Conservation (phyloP, 2,888 invertebrate genomes). For the Noctua pronuba region DNA sequence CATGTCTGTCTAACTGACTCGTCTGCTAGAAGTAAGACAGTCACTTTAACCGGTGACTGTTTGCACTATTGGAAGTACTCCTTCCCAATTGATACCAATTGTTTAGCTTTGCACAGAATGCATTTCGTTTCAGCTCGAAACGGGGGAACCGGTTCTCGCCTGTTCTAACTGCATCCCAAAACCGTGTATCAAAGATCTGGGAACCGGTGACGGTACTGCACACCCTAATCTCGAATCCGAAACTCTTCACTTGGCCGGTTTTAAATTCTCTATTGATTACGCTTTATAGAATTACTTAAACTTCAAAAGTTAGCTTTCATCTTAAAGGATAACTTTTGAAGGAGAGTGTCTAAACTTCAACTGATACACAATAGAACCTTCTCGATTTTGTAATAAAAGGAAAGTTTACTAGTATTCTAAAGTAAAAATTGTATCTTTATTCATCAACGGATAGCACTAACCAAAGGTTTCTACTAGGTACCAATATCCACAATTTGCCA, state of each 20-base stretch:
- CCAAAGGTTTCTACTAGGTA: background rate
- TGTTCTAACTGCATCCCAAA: background rate
- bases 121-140: background rate
- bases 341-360: constrained; percentile 19
- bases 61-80: background rate
- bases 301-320: background rate
- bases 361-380: background rate
- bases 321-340: constrained; percentile 1
- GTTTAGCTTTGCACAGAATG: background rate
- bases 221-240: background rate
- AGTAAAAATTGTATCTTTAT: background rate
- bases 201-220: background rate
- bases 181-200: background rate
- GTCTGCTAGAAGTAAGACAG: background rate
- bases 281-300: constrained; percentile 14
- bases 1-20: background rate
- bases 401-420: constrained; percentile 1
- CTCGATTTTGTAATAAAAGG: background rate
- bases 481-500: background rate
- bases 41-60: background rate
- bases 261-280: background rate
- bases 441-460: background rate
- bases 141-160: background rate
- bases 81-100: background rate
- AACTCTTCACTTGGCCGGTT: background rate